Evolutionary conservation across 1,140 invertebrate genomes (phyloP).

Genomic region (Neodiprion virginianus): DNA sequence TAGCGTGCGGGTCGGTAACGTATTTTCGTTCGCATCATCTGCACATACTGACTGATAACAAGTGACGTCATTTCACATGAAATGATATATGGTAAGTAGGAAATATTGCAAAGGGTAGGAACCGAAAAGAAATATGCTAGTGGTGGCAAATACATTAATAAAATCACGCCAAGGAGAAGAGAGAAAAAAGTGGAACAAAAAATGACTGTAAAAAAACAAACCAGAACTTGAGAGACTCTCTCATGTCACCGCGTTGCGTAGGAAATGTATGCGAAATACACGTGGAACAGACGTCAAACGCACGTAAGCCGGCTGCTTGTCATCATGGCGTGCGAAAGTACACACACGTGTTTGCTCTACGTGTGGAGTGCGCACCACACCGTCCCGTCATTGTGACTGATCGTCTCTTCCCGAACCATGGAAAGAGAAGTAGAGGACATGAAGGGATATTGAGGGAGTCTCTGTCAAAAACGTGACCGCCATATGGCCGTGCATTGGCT

Average conservation of each 20-base stretch:
- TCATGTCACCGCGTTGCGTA: not conserved
- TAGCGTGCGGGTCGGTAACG: not conserved
- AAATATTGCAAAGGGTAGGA: not conserved
- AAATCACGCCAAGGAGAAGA: not conserved
- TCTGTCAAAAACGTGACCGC: not conserved
- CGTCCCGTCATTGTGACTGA: not conserved
- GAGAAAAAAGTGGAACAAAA: not conserved
- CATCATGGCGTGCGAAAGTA: not conserved
- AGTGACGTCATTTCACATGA: not conserved
- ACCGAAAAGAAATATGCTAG: slow-evolving; percentile 3
- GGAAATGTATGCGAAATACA: not conserved
- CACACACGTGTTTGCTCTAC: not conserved
- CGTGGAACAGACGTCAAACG: not conserved
- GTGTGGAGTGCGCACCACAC: not conserved
- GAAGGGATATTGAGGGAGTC: not conserved
- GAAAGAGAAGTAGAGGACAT: not conserved
- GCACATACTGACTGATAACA: not conserved
- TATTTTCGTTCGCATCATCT: not conserved
- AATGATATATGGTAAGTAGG: not conserved
- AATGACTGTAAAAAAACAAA: not conserved
- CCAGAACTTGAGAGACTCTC: not conserved
- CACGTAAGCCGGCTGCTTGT: not conserved
- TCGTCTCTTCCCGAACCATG: not conserved
- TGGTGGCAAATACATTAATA: slow-evolving; percentile 5
- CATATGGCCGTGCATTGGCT: not conserved